Percentiles rank a stretch among this genome's conserved stretches.
These are phyloP conservation scores for Myotis lucifugus DNA, from an alignment of 2,113 vertebrate genomes.

Conservation along the genomic window DNA sequence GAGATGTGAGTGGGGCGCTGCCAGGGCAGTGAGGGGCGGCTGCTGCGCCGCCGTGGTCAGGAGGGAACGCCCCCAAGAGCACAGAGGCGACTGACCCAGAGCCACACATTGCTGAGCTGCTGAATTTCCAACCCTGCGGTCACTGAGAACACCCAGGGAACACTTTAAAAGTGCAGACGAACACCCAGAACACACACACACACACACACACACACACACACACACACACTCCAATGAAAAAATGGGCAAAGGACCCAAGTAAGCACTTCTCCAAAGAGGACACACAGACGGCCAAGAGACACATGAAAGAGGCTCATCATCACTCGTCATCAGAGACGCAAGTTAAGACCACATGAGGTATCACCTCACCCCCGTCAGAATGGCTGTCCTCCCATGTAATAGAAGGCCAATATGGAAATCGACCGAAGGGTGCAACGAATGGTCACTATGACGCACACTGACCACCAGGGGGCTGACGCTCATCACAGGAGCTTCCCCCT, in stretches of 20 bases:
- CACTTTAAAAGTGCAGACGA: background rate
- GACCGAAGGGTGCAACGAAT: too few relatives aligned
- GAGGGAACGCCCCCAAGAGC: background rate
- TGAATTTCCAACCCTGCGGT: background rate
- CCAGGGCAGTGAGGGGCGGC: background rate
- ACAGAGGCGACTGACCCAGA: background rate
- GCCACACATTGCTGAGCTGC: background rate
- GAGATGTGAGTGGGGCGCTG: background rate
- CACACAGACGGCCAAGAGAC: background rate
- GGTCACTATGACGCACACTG: too few relatives aligned
- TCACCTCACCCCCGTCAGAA: too few relatives aligned
- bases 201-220: too few relatives aligned
- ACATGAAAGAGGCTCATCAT: too few relatives aligned
- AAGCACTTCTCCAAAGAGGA: background rate
- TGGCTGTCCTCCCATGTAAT: too few relatives aligned
- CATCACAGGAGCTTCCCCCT: too few relatives aligned
- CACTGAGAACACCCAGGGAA: background rate
- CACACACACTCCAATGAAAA: background rate
- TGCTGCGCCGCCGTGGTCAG: background rate
- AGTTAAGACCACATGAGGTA: too few relatives aligned
- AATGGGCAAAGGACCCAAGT: too few relatives aligned
- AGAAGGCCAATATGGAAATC: too few relatives aligned
- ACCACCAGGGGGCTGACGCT: too few relatives aligned
- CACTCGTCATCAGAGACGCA: too few relatives aligned
- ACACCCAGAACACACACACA: background rate